Percentiles rank a stretch among this genome's conserved stretches.
These are phyloP conservation scores for Chaenocephalus aceratus DNA, from an alignment of 2,113 vertebrate species.

Conservation along the genomic window DNA sequence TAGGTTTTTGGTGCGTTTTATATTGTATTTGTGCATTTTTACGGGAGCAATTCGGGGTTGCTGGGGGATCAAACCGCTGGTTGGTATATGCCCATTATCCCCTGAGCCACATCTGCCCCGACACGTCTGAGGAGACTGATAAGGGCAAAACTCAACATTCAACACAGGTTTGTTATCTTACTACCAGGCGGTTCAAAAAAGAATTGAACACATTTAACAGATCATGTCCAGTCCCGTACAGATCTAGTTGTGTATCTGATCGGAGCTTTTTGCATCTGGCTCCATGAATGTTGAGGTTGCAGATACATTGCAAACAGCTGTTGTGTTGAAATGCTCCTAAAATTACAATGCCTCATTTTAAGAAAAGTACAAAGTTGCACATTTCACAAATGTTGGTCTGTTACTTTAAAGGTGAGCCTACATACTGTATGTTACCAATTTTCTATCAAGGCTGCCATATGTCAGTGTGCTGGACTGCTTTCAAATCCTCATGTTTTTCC, in stretches of 20 bases:
- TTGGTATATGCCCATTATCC: too few relatives aligned
- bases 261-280: not conserved
- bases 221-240: not conserved
- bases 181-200: too few relatives aligned
- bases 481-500: not conserved
- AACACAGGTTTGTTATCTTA: too few relatives aligned
- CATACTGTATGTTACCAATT: not conserved
- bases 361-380: not conserved
- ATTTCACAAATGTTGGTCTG: not conserved
- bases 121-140: too few relatives aligned
- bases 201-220: too few relatives aligned
- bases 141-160: too few relatives aligned
- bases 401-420: slow-evolving; percentile 1
- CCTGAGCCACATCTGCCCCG: too few relatives aligned
- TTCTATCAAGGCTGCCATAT: slow-evolving; percentile 6
- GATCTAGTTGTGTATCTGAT: not conserved
- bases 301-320: slow-evolving; percentile 19
- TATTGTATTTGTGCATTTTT: too few relatives aligned
- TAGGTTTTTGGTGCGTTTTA: too few relatives aligned
- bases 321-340: not conserved
- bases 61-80: too few relatives aligned
- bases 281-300: not conserved
- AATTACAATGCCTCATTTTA: slow-evolving; percentile 9
- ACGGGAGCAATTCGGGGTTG: too few relatives aligned
- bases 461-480: slow-evolving; percentile 13